These are phyloP conservation scores for Drosophila hydei DNA, from an alignment of 1,140 invertebrate genomes.

Conservation along the genomic window DNA sequence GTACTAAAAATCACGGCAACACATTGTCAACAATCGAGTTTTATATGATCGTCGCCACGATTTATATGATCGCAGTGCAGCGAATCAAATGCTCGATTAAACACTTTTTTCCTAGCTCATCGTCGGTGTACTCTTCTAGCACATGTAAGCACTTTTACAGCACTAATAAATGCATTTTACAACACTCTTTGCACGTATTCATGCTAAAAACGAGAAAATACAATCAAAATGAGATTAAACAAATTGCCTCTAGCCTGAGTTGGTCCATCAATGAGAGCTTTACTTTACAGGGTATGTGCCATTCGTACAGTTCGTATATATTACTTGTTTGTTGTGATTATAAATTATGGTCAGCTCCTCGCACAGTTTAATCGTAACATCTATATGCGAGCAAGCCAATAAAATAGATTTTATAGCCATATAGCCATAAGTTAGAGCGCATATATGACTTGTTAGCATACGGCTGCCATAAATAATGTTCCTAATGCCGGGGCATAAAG, in stretches of 20 bases:
- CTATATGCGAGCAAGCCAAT: conserved; percentile 54
- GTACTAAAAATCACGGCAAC: conserved; percentile 63
- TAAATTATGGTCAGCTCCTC: conserved; percentile 60
- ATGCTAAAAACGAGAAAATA: too few relatives aligned
- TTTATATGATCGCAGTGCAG: conserved; percentile 37
- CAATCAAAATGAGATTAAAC: too few relatives aligned
- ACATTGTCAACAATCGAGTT: conserved; percentile 53
- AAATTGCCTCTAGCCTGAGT: too few relatives aligned
- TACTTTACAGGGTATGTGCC: conserved; percentile 1
- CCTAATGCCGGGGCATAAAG: conserved; percentile 34
- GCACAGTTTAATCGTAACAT: conserved; percentile 55
- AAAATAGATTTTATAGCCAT: conserved; percentile 60
- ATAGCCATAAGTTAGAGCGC: conserved; percentile 53
- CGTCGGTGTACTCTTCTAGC: background rate
- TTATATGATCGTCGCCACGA: conserved; percentile 47
- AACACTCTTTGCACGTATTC: background rate
- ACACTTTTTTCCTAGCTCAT: background rate
- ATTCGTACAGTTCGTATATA: background rate
- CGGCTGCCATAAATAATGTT: conserved; percentile 60
- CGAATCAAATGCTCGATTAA: conserved; percentile 5
- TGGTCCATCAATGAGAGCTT: too few relatives aligned
- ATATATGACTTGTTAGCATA: conserved; percentile 58
- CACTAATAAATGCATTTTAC: background rate
- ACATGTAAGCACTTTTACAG: background rate
- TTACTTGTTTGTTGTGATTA: conserved; percentile 45